Conservation (phyloP, 2,113 vertebrate genomes). For the Scytalopus superciliaris region DNA sequence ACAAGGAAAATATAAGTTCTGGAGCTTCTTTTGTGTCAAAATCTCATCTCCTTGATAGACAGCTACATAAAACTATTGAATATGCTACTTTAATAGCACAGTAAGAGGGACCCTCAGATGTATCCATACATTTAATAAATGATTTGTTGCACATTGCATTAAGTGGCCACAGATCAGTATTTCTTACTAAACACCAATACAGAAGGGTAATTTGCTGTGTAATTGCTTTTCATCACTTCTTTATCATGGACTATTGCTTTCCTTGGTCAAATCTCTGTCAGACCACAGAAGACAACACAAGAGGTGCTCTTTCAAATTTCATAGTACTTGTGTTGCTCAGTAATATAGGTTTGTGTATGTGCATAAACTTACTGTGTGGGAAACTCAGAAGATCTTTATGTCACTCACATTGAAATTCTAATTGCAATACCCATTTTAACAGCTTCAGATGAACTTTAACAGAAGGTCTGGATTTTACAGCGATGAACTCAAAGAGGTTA, state of each 20-base stretch:
- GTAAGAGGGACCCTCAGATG: not conserved
- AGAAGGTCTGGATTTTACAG: not conserved
- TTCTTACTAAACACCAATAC: not conserved
- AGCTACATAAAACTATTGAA: not conserved
- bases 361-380: not conserved
- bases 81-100: not conserved
- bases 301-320: constrained; percentile 5
- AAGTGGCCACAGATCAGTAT: not conserved
- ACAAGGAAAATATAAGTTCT: not conserved
- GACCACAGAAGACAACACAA: not conserved
- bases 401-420: not conserved
- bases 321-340: not conserved
- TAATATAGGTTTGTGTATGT: not conserved
- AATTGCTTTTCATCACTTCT: not conserved
- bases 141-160: constrained; percentile 24
- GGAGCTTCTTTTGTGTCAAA: not conserved
- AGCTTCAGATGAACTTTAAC: not conserved
- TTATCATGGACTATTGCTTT: not conserved
- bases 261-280: not conserved
- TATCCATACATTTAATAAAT: constrained; percentile 1
- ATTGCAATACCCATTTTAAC: not conserved
- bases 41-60: not conserved
- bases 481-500: not conserved
- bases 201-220: not conserved
- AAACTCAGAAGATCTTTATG: not conserved